These are phyloP conservation scores for Hydroisotoma schaefferi DNA, from an alignment of 2,888 invertebrate species.

Conservation along the genomic window DNA sequence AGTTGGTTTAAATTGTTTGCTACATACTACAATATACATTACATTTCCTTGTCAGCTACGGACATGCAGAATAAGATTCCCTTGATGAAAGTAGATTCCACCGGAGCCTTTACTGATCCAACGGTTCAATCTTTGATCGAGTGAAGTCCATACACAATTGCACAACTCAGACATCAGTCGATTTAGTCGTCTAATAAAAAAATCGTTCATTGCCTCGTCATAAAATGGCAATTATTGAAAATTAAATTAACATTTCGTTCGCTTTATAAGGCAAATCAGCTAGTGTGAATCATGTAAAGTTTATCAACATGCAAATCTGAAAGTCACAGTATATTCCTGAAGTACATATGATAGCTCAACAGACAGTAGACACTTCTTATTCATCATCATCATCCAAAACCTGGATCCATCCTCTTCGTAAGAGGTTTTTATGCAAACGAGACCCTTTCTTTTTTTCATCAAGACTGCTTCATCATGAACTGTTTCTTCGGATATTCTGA, in stretches of 20 bases:
- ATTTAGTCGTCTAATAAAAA: constrained; percentile 27
- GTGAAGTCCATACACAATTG: constrained; percentile 12
- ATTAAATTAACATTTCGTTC: constrained; percentile 40
- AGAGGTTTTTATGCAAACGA: too few relatives aligned
- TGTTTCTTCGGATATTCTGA: not conserved
- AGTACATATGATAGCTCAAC: constrained; percentile 3
- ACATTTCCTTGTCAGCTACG: not conserved
- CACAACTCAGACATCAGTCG: constrained; percentile 35
- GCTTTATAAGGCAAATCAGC: constrained; percentile 42
- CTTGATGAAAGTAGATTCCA: constrained; percentile 2
- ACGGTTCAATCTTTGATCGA: not conserved
- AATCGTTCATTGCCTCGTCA: constrained; percentile 35
- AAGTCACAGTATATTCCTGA: constrained; percentile 34
- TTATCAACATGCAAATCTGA: constrained; percentile 29
- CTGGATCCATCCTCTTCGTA: too few relatives aligned
- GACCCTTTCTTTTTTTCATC: too few relatives aligned
- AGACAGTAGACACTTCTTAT: not conserved
- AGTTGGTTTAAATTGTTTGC: not conserved
- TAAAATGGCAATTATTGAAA: constrained; percentile 34
- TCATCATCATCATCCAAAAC: constrained; percentile 12
- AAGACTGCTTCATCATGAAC: too few relatives aligned
- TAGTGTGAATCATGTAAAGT: constrained; percentile 38
- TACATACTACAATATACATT: constrained; percentile 3
- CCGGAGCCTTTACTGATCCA: constrained; percentile 5
- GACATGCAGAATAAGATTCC: constrained; percentile 2